These are phyloP conservation scores for Allobates femoralis DNA, from an alignment of 2,797 vertebrate species.

Conservation along the genomic window DNA sequence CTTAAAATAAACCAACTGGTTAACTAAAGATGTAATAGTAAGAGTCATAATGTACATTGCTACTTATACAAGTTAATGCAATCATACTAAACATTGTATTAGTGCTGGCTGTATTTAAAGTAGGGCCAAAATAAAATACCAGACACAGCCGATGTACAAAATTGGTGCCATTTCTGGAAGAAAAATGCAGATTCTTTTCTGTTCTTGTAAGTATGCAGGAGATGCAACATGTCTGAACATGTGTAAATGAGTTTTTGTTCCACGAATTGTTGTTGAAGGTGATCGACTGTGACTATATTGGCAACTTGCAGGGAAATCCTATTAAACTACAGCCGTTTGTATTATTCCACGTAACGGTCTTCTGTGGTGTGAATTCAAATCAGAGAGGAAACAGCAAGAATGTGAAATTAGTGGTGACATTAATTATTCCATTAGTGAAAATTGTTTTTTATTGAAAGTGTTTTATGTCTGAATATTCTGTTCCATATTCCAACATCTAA, in stretches of 20 bases:
- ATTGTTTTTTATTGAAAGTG: not conserved
- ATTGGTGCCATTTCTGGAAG: not conserved
- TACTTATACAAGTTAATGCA: too few species aligned
- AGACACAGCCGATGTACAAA: not conserved
- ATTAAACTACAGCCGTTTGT: not conserved
- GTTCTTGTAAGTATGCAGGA: constrained; percentile 13
- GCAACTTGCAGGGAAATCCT: constrained; percentile 8
- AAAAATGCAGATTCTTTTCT: not conserved
- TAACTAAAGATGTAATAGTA: too few species aligned
- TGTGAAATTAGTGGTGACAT: not conserved
- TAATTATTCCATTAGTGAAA: constrained; percentile 18
- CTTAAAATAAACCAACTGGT: too few species aligned
- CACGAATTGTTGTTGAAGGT: not conserved
- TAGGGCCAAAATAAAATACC: too few species aligned
- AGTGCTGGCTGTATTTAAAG: too few species aligned
- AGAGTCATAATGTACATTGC: too few species aligned
- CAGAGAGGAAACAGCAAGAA: not conserved
- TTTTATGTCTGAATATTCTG: not conserved
- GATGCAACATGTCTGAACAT: constrained; percentile 18
- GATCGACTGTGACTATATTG: constrained; percentile 19
- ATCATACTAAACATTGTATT: too few species aligned
- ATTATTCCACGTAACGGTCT: not conserved
- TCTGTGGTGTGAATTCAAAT: constrained; percentile 27
- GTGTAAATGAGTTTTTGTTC: constrained; percentile 26
- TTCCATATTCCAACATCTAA: not conserved